Evolutionary conservation across 2,888 invertebrate species (phyloP).

Genomic region (Agrotis exclamationis): DNA sequence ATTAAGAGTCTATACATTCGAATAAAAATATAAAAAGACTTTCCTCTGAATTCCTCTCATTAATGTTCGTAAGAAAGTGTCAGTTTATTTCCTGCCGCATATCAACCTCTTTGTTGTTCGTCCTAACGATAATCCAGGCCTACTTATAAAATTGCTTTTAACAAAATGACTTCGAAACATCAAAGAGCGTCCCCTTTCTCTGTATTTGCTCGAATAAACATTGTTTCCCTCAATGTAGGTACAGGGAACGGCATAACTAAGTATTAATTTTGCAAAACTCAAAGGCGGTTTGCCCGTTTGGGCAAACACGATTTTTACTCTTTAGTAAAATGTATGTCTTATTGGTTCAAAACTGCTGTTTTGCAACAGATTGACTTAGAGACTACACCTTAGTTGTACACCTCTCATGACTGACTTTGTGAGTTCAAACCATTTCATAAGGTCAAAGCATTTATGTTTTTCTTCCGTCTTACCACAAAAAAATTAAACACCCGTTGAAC

Average conservation of each 20-base stretch:
- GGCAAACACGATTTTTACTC: too few species aligned
- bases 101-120: not conserved
- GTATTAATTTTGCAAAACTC: not conserved
- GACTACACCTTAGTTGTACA: too few species aligned
- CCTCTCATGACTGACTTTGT: too few species aligned
- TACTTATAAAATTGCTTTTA: slow-evolving; percentile 16
- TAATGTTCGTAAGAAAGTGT: not conserved
- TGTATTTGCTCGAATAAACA: slow-evolving; percentile 30
- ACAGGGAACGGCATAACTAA: not conserved
- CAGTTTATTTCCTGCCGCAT: not conserved
- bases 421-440: too few species aligned
- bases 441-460: too few species aligned
- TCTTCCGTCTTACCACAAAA: too few species aligned
- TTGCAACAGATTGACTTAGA: too few species aligned
- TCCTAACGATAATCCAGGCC: slow-evolving; percentile 8
- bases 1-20: too few species aligned
- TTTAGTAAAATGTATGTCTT: too few species aligned
- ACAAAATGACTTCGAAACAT: slow-evolving; percentile 31
- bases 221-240: slow-evolving; percentile 15
- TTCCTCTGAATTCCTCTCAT: not conserved
- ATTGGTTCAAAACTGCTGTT: too few species aligned
- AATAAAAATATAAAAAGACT: too few species aligned
- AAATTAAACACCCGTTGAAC: too few species aligned
- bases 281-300: not conserved
- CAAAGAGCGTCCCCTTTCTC: slow-evolving; percentile 17